phyloP scores from a whole-genome alignment of 2,888 invertebrate species.

The Holacanthella duospinosa region DNA sequence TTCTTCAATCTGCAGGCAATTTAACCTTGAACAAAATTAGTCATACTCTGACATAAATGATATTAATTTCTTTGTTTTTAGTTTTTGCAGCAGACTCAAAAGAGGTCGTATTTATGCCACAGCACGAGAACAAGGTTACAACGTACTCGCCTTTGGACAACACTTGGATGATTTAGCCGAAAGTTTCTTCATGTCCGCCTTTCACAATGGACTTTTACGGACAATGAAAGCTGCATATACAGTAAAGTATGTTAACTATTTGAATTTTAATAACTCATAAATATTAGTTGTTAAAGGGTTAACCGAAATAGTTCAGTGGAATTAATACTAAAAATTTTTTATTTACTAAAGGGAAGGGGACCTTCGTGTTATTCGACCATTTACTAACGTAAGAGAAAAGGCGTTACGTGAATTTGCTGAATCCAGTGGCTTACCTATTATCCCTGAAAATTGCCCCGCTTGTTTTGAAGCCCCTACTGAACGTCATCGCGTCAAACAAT shows the following conservation, averaged over 20 bases:
- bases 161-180: constrained; percentile 73
- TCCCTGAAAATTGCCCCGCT: constrained; percentile 52
- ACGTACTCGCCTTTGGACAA: constrained; percentile 78
- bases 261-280: constrained; percentile 1
- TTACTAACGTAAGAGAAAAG: constrained; percentile 73
- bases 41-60: neutral
- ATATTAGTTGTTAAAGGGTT: no score
- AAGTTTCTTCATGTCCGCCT: constrained; percentile 67
- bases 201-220: constrained; percentile 66
- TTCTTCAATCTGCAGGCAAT: constrained; percentile 47
- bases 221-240: constrained; percentile 69
- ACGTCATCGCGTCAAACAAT: constrained; percentile 53
- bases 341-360: constrained; percentile 55
- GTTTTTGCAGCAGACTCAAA: constrained; percentile 62
- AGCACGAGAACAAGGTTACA: constrained; percentile 65
- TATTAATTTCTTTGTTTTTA: neutral
- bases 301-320: no score
- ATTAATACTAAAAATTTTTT: neutral
- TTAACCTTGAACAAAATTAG: neutral
- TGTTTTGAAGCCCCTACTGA: constrained; percentile 49
- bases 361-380: constrained; percentile 71
- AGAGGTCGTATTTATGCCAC: constrained; percentile 64
- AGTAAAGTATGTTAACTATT: constrained; percentile 49
- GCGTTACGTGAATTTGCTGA: constrained; percentile 62
- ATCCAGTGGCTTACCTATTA: constrained; percentile 60